Base-by-base conservation (phyloP, 2,888 invertebrate genomes). In the Mythimna pallens region DNA sequence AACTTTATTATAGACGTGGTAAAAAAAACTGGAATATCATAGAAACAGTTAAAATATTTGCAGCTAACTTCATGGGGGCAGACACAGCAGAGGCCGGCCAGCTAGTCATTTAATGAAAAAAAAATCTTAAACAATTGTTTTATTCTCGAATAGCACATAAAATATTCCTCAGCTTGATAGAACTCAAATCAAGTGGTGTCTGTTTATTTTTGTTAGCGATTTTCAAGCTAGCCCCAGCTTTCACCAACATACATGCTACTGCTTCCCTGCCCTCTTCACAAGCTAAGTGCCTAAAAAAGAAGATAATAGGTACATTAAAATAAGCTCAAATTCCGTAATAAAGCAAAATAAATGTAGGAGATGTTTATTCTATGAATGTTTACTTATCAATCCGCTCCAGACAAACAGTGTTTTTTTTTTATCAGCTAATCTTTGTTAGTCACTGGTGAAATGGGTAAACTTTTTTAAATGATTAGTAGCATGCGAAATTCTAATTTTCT, bases 231-330 rank as follows among this genome's bases (percentile, higher is more conserved):
- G 98, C 98, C 25, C 98, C 98, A 87, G 97, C 95, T 80, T 97
- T 94, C 0, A 97, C 96, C 73, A 98, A 93, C 84, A 98, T 91
- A 86, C 97, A 95, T 10, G 98, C 97, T 82, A 97, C 97, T 74
- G 97, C 97, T 82, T 97, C 96, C 81, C 98, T 96, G 84, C 98
- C 97, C 92, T 98, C 98, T 92, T 98, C 98, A 93, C 98, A 98
- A 5, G 98, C 98, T 79, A 98, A 96, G 93, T 98, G 98, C 74
- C 97, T 97, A 92, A 68, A 94, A n/a, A 95, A 30, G 3, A 73
- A 57, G 40, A 22, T 43, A 3, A 12, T 3, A 10, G 34, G 40
- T n/a, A 6, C 14, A 20, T 61, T 3, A 36, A 14, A 61, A 14
- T 22, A 30, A 25, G 25, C 17, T 6, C 14, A 17, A 8, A 57